Base-by-base conservation (phyloP, 2,113 vertebrate genomes). In the Callithrix jacchus region DNA sequence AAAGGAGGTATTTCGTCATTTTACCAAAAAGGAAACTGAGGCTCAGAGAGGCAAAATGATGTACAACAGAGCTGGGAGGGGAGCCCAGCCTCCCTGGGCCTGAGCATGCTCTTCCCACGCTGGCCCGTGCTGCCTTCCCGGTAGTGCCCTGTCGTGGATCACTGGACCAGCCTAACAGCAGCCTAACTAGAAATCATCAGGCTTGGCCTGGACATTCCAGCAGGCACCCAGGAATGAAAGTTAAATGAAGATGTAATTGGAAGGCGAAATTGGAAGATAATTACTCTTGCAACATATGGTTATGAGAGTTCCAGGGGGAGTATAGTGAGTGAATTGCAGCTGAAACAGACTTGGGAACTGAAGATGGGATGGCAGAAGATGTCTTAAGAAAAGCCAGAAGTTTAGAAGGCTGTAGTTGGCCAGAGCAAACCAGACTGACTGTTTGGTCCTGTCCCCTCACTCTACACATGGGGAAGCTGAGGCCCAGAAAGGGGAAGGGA, bases 251-350 rank as follows among this genome's bases (percentile, higher is more conserved):
- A 96, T 94, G 87, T 71, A 81, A 54, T 88, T 92, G 92, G 71
- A 94, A 96, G 93, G 89, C 95, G 97, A 97, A 94, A 94, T 58
- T 79, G 94, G 83, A 94, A 95, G 96, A 73, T 96, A 96, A 97
- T 97, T 96, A 93, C 92, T 97, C 95, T 84, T 86, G 68, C 35
- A 87, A 66, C 95, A 92, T 87, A 91, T 64, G 87, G 93, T 82
- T 71, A 14, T 27, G 83, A 88, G 73, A 27, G 73, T 74, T 87
- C 89, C 64, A 2, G 70, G 66, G 87, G 35, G 71, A 49, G 47
- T 5, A 2, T 0, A 1, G 66, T 77, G 58, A 1, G 66, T 77
- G 58, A 64, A 6, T 35, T 6, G 49, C 74, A 5, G 37, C 71
- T 61, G 52, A 83, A 14, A 45, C 7, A 25, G 86, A n/a, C 35